Evolutionary conservation across 2,888 invertebrate species (phyloP), one percentile per base, ranked within the genome.

Genomic region (Brachycybe producta): DNA sequence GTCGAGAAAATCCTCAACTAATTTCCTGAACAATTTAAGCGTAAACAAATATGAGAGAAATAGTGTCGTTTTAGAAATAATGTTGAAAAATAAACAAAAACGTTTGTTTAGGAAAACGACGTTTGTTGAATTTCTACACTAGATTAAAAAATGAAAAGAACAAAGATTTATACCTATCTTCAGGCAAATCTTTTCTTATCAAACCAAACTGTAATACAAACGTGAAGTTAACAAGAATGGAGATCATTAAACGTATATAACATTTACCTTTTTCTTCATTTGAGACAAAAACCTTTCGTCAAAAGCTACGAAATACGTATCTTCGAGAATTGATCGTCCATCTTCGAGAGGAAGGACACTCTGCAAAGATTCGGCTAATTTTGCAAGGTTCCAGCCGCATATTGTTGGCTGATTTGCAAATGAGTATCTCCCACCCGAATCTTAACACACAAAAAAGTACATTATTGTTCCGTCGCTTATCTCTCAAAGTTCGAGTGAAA

Each of bases 371-470:
- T 73, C 73, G 0, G 75, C 75, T 24, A 80, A 65, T 60, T 75
- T 77, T 5, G 69, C 65, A 56, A 78, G 70, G 60, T 79, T 79
- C 78, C 78, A 79, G 27, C 73, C 69, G 47, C 78, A 75, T 54
- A 79, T 76, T 59, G 73, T 73, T 43, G 78, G 74, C 60, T 79
- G 79, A 52, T 75, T 75, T 7, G 69, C 68, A 51, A 75, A 71
- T 3, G 75, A 67, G 59, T 80, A 80, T 54, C 78, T 66, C 2
- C 70, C 71, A 23, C 74, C 74, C 61, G 74, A 74, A 52, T 76
- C 75, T 68, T n/a, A 54, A 23, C 52, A 39, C 42, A 43, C 11
- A 46, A 43, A n/a, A 27, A 30, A 27, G 32, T 23, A 39, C 2
- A n/a, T n/a, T n/a, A n/a, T n/a, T n/a, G n/a, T n/a, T n/a, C n/a